Base-by-base conservation (phyloP, 2,797 vertebrate genomes). In the Fringilla coelebs region DNA sequence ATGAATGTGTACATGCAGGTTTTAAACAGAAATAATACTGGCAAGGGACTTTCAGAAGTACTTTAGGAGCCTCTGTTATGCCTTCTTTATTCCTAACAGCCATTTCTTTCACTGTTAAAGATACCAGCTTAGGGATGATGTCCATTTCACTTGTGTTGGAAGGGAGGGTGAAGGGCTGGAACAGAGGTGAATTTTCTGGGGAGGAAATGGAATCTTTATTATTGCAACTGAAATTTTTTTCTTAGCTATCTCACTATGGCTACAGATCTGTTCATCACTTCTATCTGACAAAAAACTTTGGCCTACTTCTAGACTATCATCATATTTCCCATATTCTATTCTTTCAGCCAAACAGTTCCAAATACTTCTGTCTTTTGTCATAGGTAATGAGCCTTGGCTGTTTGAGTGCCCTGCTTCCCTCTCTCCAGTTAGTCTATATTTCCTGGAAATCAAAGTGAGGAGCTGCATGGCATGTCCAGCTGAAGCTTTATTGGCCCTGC, bases 41-140 rank as follows among this genome's bases (percentile, higher is more conserved):
- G 19, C n/a, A 36, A 90, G 15, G 2, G 34, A 25, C 38, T 46
- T 58, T 11, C 26, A n/a, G n/a, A 43, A 28, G 17, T 74, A 40
- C 3, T 48, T 5, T 12, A 29, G 10, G 13, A 74, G 22, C 21
- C 36, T 51, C 14, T 4, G 0, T 41, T 71, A 12, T 0, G 20
- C 16, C 3, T 41, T 38, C 32, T 74, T 71, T 43, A 74, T 48
- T 78, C 20, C 14, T 31, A 63, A 20, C 8, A 71, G 13, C 4
- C 1, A 9, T 32, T 67, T 90, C 10, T 82, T 70, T 70, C 45
- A 28, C 2, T 41, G 7, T 28, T 67, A 32, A 67, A 57, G 55
- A 40, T 17, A 65, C 25, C 14, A 13, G 21, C 4, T 28, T 81
- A 32, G 31, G 31, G 4, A 17, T 40, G 6, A 20, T 58, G 10